Percentiles rank a stretch among this genome's conserved stretches.
phyloP scores from a whole-genome alignment of 2,888 invertebrate genomes.

The Molorchus minor region DNA sequence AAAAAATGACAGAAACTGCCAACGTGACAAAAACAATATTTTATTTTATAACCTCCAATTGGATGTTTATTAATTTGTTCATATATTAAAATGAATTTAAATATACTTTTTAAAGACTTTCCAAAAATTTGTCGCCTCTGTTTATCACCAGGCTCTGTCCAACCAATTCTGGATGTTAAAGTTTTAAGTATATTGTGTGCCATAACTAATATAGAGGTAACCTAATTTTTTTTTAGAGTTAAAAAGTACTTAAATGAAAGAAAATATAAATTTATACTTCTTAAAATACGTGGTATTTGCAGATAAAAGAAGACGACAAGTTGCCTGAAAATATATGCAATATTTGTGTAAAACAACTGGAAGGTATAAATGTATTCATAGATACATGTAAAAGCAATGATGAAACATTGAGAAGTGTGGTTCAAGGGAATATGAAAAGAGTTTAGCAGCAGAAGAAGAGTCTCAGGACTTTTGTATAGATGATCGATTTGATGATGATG shows the following conservation, averaged over 20 bases:
- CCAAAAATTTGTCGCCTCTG: slow-evolving; percentile 39
- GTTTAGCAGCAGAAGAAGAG: background rate
- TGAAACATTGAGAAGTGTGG: slow-evolving; percentile 24
- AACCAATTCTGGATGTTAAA: slow-evolving; percentile 28
- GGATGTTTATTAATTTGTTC: slow-evolving; percentile 28
- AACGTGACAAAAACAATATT: slow-evolving; percentile 27
- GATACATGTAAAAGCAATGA: slow-evolving; percentile 34
- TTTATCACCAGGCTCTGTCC: slow-evolving; percentile 27
- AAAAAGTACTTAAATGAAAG: too few species aligned
- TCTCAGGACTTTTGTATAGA: background rate
- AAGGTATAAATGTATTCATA: slow-evolving; percentile 31
- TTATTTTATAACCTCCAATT: slow-evolving; percentile 34
- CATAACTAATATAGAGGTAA: slow-evolving; percentile 36
- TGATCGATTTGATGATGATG: slow-evolving; percentile 14
- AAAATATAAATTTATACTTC: too few species aligned
- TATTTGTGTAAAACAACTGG: slow-evolving; percentile 32
- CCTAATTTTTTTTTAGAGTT: background rate
- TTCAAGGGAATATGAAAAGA: slow-evolving; percentile 28
- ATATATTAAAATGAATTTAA: slow-evolving; percentile 27
- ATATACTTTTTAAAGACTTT: slow-evolving; percentile 36
- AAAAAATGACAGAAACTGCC: slow-evolving; percentile 13
- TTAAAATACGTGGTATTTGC: slow-evolving; percentile 18
- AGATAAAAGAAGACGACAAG: slow-evolving; percentile 37
- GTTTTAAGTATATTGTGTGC: slow-evolving; percentile 21
- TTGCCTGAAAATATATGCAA: slow-evolving; percentile 38